Evolutionary conservation across 2,113 vertebrate genomes (phyloP), one percentile per base, ranked within the genome.

Genomic region (Alouatta palliata): DNA sequence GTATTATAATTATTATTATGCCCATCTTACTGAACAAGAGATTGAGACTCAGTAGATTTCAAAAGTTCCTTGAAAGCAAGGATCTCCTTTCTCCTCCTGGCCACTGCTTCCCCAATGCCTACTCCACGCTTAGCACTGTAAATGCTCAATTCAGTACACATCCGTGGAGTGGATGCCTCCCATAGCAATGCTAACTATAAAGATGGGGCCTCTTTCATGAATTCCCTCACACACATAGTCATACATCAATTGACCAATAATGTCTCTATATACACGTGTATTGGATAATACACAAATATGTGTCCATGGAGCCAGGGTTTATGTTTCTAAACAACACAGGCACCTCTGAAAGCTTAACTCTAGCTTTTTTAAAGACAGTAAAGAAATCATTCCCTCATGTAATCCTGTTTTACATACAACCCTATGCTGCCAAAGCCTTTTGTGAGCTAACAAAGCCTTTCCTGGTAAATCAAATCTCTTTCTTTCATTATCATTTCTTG

Each of bases 401-500:
- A 81, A 93, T 89, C 58, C n/a, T 82, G 2, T 87, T 52, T 89
- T 91, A 94, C 64, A 66, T 30, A 40, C 45, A 56, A 35, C 8
- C 94, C 10, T 47, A 35, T 6, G 43, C 35, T 47, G 54, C 12
- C 52, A 90, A 90, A 86, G 76, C 23, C 70, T 90, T 49, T 64
- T 32, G 86, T 9, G 30, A 91, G 49, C 0, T 25, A 87, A 71
- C 30, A 87, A 87, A 68, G 30, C 43, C 87, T 91, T 97, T 96
- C 84, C 76, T 32, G 23, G 45, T 90, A 1, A 0, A 75, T 61
- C 10, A 20, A 23, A 86, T 91, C 14, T 21, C 58, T 97, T 92
- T 93, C 58, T 45, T 90, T 81, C 52, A 66, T 25, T 90, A 94
- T 84, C 25, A 80, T 96, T 96, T 98, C 94, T 89, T 95, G 91